Evolutionary conservation across 1,140 invertebrate species (phyloP), one percentile per base, ranked within the genome.

Genomic region (Rhopalosiphum maidis): DNA sequence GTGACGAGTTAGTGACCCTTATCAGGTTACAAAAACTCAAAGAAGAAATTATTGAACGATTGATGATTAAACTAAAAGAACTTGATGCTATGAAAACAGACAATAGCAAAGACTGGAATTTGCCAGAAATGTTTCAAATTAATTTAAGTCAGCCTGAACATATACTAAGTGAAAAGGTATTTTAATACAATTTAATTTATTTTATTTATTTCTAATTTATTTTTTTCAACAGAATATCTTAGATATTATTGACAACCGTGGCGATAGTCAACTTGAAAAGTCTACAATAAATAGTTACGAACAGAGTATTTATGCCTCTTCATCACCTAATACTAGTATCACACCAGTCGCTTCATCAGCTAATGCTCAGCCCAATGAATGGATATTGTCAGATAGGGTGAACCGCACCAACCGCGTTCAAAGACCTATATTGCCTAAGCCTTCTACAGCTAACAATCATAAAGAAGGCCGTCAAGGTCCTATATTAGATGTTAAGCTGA

Each of bases 401-500:
- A 91, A 41, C 55, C 60, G 91, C 21, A 30, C 60, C 25, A 93
- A 85, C 35, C 91, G 91, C 15, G 48, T 85, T 92, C 94, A 91
- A 55, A 60, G 94, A 83, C 94, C 94, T 54, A 94, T 94, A 48
- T 85, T 94, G 51, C 94, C 94, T 68, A 94, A 94, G 82, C 94
- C 94, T 51, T 60, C 43, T 8, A 11, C 46, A 54, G 51, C 48
- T 18, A 85, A 86, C 21, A 86, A 93, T 89, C 83, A 87, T n/a
- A 86, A 83, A 25, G 96, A 96, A 95, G 97, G 97, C 0, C 95
- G 97, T 41, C 97, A 98, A 94, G 97, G 97, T 0, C 96, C 97
- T 0, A 97, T 97, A 48, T 96, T 98, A 86, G 97, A 98, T 95
- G 97, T 98, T 23, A 96, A 97, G 94, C 97, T 97, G 9, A 97